Conservation (phyloP, 2,113 vertebrate genomes). For the Lucifuga dentata region DNA sequence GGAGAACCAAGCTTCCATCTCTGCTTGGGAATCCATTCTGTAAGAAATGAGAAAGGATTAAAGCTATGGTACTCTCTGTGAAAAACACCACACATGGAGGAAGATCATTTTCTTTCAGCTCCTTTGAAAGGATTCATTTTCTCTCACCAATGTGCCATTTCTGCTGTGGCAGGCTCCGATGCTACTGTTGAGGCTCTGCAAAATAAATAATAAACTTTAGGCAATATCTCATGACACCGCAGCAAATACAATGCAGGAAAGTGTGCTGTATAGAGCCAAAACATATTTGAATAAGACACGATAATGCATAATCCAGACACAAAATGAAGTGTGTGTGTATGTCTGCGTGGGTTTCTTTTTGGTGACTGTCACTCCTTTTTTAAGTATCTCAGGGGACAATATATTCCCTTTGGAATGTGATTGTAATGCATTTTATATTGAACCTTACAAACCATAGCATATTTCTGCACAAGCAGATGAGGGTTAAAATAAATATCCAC, state of each 20-base stretch:
- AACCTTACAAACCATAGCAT: constrained; percentile 16
- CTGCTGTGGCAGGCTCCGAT: constrained; percentile 75
- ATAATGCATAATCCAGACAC: background rate
- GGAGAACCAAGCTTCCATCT: constrained; percentile 90
- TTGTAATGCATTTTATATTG: constrained; percentile 28
- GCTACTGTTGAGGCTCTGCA: constrained; percentile 82
- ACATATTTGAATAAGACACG: constrained; percentile 1
- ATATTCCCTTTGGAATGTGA: constrained; percentile 24
- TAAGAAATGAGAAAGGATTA: constrained; percentile 37
- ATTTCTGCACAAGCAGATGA: constrained; percentile 32
- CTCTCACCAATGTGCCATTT: constrained; percentile 73
- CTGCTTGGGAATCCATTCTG: constrained; percentile 85
- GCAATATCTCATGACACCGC: background rate
- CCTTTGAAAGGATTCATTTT: background rate
- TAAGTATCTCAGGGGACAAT: constrained; percentile 29
- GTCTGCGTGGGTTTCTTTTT: background rate
- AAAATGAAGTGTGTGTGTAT: background rate
- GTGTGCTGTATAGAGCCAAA: background rate
- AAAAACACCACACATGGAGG: background rate
- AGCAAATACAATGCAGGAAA: background rate
- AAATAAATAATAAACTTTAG: constrained; percentile 28
- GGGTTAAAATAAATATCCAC: constrained; percentile 35
- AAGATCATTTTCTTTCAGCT: background rate
- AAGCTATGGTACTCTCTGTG: background rate
- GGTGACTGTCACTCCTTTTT: constrained; percentile 15